Evolutionary conservation across 2,888 invertebrate genomes (phyloP).

Genomic region (Allacma fusca): DNA sequence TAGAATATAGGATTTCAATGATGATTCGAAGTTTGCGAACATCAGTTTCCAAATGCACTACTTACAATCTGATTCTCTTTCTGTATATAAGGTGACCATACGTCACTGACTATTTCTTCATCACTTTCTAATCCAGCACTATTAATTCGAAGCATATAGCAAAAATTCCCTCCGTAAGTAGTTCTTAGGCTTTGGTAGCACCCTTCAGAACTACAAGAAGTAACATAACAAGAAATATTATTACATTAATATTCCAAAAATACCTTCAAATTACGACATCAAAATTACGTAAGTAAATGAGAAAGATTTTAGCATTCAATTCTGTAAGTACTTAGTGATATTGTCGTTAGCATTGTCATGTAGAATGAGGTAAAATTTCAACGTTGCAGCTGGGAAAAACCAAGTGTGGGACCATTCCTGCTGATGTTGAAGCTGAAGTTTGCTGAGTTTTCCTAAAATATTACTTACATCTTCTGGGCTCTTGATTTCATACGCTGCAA

Average conservation of each 20-base stretch:
- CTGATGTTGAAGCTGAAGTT: constrained; percentile 80
- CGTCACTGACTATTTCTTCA: constrained; percentile 44
- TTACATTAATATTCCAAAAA: no score
- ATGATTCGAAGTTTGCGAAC: no score
- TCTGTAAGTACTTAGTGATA: constrained; percentile 79
- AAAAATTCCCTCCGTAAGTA: constrained; percentile 84
- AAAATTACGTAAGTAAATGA: no score
- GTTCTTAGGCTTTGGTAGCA: constrained; percentile 85
- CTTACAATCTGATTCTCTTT: constrained; percentile 48
- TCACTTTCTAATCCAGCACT: constrained; percentile 32
- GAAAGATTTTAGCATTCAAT: no score
- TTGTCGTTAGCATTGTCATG: constrained; percentile 82
- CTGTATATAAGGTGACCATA: constrained; percentile 45
- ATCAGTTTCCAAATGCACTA: no score
- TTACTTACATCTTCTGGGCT: constrained; percentile 72
- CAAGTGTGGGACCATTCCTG: constrained; percentile 75
- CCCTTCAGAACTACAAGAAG: constrained; percentile 75
- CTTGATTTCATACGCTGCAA: constrained; percentile 54
- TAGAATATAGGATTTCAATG: no score
- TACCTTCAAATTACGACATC: no score
- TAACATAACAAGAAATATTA: no score
- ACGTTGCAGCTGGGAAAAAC: constrained; percentile 71
- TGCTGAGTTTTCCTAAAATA: constrained; percentile 62
- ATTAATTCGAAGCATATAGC: constrained; percentile 90
- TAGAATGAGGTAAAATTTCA: constrained; percentile 87